phyloP scores from a whole-genome alignment of 2,113 vertebrate genomes.

The Heterocephalus glaber region DNA sequence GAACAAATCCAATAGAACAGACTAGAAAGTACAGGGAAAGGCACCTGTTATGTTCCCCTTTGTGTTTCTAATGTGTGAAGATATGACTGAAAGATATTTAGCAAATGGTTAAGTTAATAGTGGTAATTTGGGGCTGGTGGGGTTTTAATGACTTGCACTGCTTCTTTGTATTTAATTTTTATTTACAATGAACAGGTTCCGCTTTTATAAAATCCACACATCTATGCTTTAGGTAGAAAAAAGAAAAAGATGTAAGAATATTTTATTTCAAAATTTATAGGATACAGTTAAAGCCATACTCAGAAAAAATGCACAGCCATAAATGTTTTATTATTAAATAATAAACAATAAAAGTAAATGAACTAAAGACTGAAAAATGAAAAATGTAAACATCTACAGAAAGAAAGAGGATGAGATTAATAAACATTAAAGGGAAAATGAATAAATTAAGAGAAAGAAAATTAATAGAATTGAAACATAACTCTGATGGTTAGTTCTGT shows the following conservation, averaged over 20 bases:
- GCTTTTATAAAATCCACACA: conserved; percentile 53
- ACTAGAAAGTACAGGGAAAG: background rate
- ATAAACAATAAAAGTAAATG: conserved; percentile 71
- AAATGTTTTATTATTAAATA: conserved; percentile 61
- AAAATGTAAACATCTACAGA: conserved; percentile 54
- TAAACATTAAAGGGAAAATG: conserved; percentile 51
- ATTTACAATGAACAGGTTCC: background rate
- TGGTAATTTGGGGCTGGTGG: background rate
- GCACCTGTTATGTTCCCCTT: background rate
- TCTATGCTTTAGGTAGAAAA: conserved; percentile 31
- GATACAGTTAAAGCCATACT: background rate
- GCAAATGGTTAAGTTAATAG: background rate
- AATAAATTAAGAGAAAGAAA: conserved; percentile 60
- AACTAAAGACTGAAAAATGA: conserved; percentile 51
- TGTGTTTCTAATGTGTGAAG: background rate
- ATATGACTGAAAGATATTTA: background rate
- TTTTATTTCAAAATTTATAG: conserved; percentile 53
- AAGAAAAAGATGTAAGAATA: conserved; percentile 14
- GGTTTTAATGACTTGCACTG: conserved; percentile 40
- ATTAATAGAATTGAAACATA: conserved; percentile 22
- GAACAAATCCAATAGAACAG: background rate
- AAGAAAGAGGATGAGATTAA: conserved; percentile 29
- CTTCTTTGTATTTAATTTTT: conserved; percentile 42
- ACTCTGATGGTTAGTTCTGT: conserved; percentile 19
- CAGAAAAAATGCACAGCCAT: conserved; percentile 36